Conservation (phyloP, 2,113 vertebrate genomes). For the Corythaeola cristata region DNA sequence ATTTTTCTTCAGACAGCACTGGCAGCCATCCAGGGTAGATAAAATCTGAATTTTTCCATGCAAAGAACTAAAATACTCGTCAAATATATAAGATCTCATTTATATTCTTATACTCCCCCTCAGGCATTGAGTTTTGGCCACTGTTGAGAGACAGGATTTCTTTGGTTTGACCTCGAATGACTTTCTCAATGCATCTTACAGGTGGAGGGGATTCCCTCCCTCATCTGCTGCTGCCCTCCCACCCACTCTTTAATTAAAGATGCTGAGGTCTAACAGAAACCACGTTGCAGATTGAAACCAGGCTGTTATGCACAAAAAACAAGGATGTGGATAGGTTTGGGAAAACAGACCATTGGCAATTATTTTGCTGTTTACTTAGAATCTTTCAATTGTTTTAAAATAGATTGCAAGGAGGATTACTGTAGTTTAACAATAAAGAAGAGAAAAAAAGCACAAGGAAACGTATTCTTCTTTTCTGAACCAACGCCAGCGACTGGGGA, state of each 20-base stretch:
- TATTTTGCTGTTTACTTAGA: not conserved
- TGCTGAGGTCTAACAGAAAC: not conserved
- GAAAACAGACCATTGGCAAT: not conserved
- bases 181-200: not conserved
- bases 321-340: not conserved
- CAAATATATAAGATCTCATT: not conserved
- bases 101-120: not conserved
- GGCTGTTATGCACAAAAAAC: not conserved
- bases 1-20: not conserved
- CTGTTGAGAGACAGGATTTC: conserved; percentile 13
- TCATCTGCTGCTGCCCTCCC: not conserved
- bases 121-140: conserved; percentile 22
- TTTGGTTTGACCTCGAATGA: conserved; percentile 13
- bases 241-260: not conserved
- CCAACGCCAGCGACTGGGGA: rapidly evolving
- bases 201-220: conserved; percentile 33
- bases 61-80: conserved; percentile 19
- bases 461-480: not conserved
- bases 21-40: conserved; percentile 33
- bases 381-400: not conserved
- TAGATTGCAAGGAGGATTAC: not conserved
- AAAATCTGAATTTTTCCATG: conserved; percentile 31
- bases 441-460: not conserved
- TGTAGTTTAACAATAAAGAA: not conserved
- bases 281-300: not conserved